Evolutionary conservation across 2,888 invertebrate genomes (phyloP).

Genomic region (Mycalesis mineus): DNA sequence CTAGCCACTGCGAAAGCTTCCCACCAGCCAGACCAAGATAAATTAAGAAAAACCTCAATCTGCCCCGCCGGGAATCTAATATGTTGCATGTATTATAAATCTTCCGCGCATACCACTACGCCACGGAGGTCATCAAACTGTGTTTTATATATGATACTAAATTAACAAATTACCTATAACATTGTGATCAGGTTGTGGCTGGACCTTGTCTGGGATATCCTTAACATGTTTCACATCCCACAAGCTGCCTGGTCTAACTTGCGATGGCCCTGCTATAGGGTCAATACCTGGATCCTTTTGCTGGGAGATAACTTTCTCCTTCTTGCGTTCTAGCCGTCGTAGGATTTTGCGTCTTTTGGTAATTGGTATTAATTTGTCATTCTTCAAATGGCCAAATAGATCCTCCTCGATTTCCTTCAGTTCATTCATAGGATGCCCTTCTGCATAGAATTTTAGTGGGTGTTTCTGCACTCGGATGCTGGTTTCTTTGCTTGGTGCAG

Average conservation of each 20-base stretch:
- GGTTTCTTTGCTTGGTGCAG: conserved; percentile 35
- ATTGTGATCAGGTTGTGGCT: conserved; percentile 31
- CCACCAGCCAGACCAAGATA: no score
- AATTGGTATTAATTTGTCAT: conserved; percentile 54
- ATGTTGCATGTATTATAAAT: no score
- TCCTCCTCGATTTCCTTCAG: conserved; percentile 69
- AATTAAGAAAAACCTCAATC: no score
- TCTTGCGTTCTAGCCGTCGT: conserved; percentile 64
- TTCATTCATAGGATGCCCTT: conserved; percentile 75
- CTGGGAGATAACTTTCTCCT: conserved; percentile 47
- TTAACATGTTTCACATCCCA: conserved; percentile 65
- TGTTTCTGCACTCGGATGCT: conserved; percentile 38
- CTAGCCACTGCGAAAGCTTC: no score
- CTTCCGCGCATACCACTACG: no score
- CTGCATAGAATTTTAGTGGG: conserved; percentile 49
- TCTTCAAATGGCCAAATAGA: conserved; percentile 65
- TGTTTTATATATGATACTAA: no score
- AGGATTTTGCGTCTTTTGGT: conserved; percentile 68
- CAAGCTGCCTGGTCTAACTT: conserved; percentile 46
- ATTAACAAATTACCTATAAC: conserved; percentile 43
- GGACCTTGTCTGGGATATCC: conserved; percentile 36
- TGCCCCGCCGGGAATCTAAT: no score
- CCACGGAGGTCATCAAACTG: no score
- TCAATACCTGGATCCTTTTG: conserved; percentile 40
- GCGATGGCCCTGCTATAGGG: conserved; percentile 30